Conservation (phyloP, 2,113 vertebrate genomes). For the Planiliza haematocheilus region DNA sequence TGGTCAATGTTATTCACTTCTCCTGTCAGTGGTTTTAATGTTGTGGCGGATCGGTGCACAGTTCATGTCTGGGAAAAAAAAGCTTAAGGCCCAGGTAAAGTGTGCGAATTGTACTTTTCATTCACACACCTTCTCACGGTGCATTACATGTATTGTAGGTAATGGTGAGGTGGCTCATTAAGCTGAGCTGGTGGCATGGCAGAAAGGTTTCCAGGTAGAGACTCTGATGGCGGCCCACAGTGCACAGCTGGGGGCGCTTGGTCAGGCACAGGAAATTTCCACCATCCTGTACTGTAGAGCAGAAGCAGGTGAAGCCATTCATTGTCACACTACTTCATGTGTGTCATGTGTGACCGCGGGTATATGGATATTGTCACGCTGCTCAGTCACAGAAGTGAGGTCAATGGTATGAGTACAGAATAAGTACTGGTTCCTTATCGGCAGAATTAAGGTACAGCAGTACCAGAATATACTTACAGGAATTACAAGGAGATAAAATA, state of each 20-base stretch:
- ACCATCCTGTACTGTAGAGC: constrained; percentile 27
- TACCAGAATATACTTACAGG: constrained; percentile 13
- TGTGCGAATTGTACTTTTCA: constrained; percentile 19
- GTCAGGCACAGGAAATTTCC: constrained; percentile 41
- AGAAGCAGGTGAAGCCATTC: constrained; percentile 45
- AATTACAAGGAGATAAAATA: constrained; percentile 23
- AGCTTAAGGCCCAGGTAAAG: constrained; percentile 1
- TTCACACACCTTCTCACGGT: constrained; percentile 23
- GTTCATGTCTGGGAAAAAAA: constrained; percentile 1
- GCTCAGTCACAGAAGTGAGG: constrained; percentile 35
- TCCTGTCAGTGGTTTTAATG: no score
- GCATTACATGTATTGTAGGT: constrained; percentile 40
- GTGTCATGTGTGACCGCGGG: constrained; percentile 51
- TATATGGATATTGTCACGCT: constrained; percentile 19
- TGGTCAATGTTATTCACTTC: no score
- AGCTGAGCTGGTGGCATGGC: constrained; percentile 47
- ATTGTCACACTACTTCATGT: constrained; percentile 29
- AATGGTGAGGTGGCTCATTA: constrained; percentile 66
- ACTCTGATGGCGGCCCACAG: constrained; percentile 42
- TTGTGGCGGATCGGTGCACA: no score
- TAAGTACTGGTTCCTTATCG: constrained; percentile 32
- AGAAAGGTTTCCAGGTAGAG: constrained; percentile 49
- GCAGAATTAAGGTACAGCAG: constrained; percentile 24
- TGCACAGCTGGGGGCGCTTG: constrained; percentile 43
- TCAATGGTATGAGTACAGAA: constrained; percentile 40